Evolutionary conservation across 2,888 invertebrate genomes (phyloP).

Genomic region (Drosophila pseudotakahashii): DNA sequence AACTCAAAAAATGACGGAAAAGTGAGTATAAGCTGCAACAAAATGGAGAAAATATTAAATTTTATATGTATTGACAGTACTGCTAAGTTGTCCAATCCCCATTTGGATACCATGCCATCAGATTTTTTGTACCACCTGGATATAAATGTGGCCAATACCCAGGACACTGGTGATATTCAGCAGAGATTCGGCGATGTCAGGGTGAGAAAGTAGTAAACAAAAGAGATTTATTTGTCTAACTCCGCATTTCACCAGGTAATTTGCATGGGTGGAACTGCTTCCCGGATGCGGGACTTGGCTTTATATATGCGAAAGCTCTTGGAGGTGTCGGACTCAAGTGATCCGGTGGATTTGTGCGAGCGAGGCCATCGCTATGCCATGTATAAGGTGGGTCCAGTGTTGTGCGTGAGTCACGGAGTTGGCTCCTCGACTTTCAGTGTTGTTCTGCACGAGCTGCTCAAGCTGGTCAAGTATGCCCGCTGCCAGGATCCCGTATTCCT

Average conservation of each 20-base stretch:
- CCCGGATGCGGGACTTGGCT: conserved; percentile 95
- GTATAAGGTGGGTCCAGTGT: conserved; percentile 90
- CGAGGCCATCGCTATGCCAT: conserved; percentile 95
- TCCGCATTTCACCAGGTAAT: conserved; percentile 88
- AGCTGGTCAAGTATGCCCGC: conserved; percentile 96
- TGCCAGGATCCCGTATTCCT: conserved; percentile 95
- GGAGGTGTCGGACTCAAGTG: conserved; percentile 91
- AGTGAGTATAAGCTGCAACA: background rate
- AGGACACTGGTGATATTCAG: conserved; percentile 88
- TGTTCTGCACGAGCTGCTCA: conserved; percentile 97
- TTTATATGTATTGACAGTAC: conserved; percentile 5
- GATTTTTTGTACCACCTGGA: conserved; percentile 96
- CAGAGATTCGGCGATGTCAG: conserved; percentile 97
- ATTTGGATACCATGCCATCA: conserved; percentile 54
- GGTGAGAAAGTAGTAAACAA: conserved; percentile 85
- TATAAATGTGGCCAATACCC: conserved; percentile 92
- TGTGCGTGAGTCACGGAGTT: conserved; percentile 92
- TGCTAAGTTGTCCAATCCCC: conserved; percentile 52
- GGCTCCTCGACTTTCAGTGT: conserved; percentile 98
- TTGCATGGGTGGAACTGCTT: conserved; percentile 97
- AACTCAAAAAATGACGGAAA: conserved; percentile 6
- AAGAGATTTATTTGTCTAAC: background rate
- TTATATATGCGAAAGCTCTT: conserved; percentile 93
- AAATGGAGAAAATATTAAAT: background rate
- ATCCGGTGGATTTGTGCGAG: conserved; percentile 92